A percentile compares a stretch with the other conserved stretches of the same genome.
Evolutionary conservation across 2,113 vertebrate genomes (phyloP).

Genomic region (Solenodon paradoxus): DNA sequence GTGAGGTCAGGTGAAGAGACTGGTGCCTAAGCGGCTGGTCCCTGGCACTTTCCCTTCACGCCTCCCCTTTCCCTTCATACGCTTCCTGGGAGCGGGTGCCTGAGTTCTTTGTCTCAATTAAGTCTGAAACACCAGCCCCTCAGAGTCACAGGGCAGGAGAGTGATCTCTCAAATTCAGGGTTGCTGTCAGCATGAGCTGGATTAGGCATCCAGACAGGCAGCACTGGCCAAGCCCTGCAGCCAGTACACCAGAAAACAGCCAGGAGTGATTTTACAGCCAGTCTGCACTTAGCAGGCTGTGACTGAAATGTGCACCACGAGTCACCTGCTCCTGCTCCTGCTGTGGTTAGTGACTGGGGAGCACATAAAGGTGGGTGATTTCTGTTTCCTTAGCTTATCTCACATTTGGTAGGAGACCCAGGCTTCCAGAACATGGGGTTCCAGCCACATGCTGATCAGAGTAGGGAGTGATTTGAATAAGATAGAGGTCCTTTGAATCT

Average conservation of each 20-base stretch:
- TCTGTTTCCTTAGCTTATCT: neutral
- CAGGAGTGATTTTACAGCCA: neutral
- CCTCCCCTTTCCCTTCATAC: fast-evolving
- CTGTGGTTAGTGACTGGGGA: neutral
- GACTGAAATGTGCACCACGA: neutral
- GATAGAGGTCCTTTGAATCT: neutral
- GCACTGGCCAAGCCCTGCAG: neutral
- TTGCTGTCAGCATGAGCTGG: neutral
- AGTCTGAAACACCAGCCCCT: neutral
- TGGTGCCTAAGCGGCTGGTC: too few relatives aligned
- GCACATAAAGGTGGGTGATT: neutral
- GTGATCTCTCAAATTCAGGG: neutral
- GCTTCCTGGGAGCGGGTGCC: fast-evolving
- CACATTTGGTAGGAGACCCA: neutral
- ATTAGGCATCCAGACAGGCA: fast-evolving
- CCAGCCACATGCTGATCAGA: neutral
- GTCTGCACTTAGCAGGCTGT: neutral
- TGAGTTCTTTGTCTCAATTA: neutral
- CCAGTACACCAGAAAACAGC: neutral
- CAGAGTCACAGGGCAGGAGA: neutral
- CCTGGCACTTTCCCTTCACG: neutral
- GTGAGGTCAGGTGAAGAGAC: neutral
- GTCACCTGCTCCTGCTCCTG: neutral
- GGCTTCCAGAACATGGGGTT: neutral
- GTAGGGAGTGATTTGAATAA: neutral